A percentile compares a stretch with the other conserved stretches of the same genome.
phyloP scores from a whole-genome alignment of 2,888 invertebrate species.

The Tanypteryx hageni region DNA sequence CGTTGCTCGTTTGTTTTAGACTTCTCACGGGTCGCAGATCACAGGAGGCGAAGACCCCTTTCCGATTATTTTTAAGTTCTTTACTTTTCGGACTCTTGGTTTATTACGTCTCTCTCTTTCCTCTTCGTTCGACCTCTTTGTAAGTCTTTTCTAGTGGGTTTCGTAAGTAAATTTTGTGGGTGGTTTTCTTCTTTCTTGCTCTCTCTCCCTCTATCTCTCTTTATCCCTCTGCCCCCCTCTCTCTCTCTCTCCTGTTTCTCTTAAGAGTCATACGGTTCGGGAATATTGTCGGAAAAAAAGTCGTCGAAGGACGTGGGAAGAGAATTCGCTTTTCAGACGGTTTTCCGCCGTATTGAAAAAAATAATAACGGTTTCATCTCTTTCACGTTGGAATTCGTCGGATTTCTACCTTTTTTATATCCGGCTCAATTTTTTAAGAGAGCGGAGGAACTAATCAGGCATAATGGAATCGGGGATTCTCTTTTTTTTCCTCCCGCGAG shows the following conservation, averaged over 20 bases:
- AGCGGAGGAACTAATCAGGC: neutral
- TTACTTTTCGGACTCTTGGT: neutral
- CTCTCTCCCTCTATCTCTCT: too few relatives aligned
- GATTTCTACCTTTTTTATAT: neutral
- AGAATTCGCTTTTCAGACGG: too few relatives aligned
- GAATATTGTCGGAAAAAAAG: too few relatives aligned
- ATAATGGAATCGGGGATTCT: slow-evolving; percentile 13
- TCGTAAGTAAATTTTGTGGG: neutral
- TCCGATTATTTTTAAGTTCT: neutral
- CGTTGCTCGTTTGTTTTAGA: neutral
- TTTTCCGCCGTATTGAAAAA: neutral
- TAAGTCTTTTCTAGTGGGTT: neutral
- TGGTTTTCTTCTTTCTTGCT: neutral
- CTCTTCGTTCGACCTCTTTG: neutral
- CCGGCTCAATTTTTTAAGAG: neutral
- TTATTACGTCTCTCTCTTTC: neutral
- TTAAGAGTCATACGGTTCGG: too few relatives aligned
- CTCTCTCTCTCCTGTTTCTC: too few relatives aligned
- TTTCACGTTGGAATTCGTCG: neutral
- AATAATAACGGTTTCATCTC: neutral
- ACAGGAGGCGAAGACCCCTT: neutral
- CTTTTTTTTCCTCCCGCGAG: neutral
- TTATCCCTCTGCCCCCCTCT: too few relatives aligned
- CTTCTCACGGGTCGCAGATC: neutral
- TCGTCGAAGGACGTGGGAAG: too few relatives aligned